A percentile compares a stretch with the other conserved stretches of the same genome.
Conservation (phyloP, 2,888 invertebrate genomes). For the Phyllotreta striolata region DNA sequence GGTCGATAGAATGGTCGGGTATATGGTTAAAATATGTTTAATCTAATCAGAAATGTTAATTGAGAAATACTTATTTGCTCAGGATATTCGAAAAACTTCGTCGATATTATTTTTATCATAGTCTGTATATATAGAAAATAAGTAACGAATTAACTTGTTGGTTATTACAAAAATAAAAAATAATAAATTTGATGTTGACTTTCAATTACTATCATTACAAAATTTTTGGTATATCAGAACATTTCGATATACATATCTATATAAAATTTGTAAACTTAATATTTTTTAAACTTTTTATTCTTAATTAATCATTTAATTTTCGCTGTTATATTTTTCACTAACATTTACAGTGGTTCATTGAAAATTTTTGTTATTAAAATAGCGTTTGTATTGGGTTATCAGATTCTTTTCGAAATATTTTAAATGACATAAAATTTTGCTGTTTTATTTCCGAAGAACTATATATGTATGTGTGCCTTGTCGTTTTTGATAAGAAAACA, state of each 20-base stretch:
- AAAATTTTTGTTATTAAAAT: no score
- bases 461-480: constrained; percentile 41
- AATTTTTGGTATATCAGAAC: constrained; percentile 8
- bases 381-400: no score
- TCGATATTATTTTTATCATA: constrained; percentile 24
- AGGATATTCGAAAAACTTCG: constrained; percentile 26
- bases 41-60: constrained; percentile 17
- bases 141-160: constrained; percentile 9
- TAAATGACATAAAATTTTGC: constrained; percentile 19
- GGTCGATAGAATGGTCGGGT: constrained; percentile 10
- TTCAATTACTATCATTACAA: constrained; percentile 12
- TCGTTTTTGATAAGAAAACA: constrained; percentile 47
- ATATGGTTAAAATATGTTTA: constrained; percentile 23
- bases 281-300: background rate
- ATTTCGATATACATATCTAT: constrained; percentile 9
- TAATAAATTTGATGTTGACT: constrained; percentile 1
- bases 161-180: constrained; percentile 10
- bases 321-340: no score
- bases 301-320: background rate
- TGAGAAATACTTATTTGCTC: constrained; percentile 27
- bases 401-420: constrained; percentile 1
- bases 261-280: background rate
- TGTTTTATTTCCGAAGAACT: constrained; percentile 26
- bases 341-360: no score
- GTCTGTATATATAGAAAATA: constrained; percentile 19